Base-by-base conservation (phyloP, 2,113 vertebrate genomes). In the Aplodontia rufa region DNA sequence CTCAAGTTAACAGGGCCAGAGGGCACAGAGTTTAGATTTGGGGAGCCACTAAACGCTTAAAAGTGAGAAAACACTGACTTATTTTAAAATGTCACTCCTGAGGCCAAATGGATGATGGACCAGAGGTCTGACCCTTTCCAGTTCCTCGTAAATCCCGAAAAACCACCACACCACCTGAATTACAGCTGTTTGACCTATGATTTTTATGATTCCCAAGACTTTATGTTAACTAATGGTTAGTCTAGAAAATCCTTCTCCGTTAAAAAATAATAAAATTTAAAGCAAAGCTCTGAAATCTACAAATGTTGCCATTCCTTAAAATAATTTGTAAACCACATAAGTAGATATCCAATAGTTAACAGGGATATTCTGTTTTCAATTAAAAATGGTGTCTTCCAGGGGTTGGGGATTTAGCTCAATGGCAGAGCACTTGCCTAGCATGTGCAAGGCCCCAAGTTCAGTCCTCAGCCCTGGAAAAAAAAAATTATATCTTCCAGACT, bases 371-470 rank as follows among this genome's bases (percentile, higher is more conserved):
- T 93, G 40, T 69, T 96, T 96, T 75, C 40, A 96, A 45, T 93
- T 91, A 71, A 79, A 96, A 94, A 42, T 69, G 62, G 40, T n/a
- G 86, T 75, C 86, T 40, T 71, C 45, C 60, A 96, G 45, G n/a
- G n/a, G n/a, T n/a, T n/a, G n/a, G n/a, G n/a, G n/a, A n/a, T n/a
- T n/a, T n/a, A n/a, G n/a, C n/a, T n/a, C n/a, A n/a, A n/a, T n/a
- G n/a, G n/a, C n/a, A n/a, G n/a, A n/a, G n/a, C n/a, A n/a, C n/a
- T n/a, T n/a, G n/a, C n/a, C n/a, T n/a, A n/a, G n/a, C n/a, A n/a
- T n/a, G n/a, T n/a, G n/a, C n/a, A n/a, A n/a, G n/a, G n/a, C n/a
- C n/a, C n/a, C n/a, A n/a, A n/a, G n/a, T n/a, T n/a, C n/a, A n/a
- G n/a, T n/a, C n/a, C n/a, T n/a, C n/a, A n/a, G n/a, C n/a, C n/a